A percentile compares a stretch with the other conserved stretches of the same genome.
Conservation (phyloP, 1,140 invertebrate genomes). For the Pseudobourletiella spinata region DNA sequence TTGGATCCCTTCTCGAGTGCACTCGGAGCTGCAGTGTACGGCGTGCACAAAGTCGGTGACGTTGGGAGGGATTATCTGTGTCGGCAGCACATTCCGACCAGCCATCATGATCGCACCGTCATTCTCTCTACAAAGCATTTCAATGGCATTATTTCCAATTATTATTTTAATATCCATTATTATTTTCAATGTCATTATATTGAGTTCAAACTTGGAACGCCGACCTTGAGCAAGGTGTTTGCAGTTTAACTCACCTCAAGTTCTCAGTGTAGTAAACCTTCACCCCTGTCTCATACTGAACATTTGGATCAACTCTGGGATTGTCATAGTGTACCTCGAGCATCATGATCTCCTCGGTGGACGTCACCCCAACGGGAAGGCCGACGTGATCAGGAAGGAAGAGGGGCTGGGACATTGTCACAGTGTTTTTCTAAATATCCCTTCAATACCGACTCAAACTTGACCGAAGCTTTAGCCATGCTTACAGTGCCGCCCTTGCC, state of each 20-base stretch:
- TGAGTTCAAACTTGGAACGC: neutral
- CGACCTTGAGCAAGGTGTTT: neutral
- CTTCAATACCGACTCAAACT: neutral
- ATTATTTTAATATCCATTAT: neutral
- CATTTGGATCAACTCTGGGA: neutral
- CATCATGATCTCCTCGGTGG: constrained; percentile 14
- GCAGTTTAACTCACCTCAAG: constrained; percentile 4
- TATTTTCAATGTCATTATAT: neutral
- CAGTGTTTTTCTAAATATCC: neutral
- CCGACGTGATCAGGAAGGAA: constrained; percentile 23
- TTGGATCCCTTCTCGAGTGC: constrained; percentile 11
- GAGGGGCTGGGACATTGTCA: neutral
- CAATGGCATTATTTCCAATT: neutral
- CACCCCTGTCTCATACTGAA: neutral
- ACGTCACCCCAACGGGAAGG: constrained; percentile 12
- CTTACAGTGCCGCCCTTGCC: neutral
- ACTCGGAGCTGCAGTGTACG: constrained; percentile 17
- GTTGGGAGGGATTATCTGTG: constrained; percentile 17
- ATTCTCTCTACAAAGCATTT: constrained; percentile 6
- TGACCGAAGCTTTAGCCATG: neutral
- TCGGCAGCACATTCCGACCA: neutral
- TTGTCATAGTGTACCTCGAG: constrained; percentile 26
- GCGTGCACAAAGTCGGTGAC: neutral
- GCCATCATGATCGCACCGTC: constrained; percentile 15
- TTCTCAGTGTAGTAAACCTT: constrained; percentile 9